Conservation (phyloP, 2,797 vertebrate genomes). For the Manis pentadactyla region DNA sequence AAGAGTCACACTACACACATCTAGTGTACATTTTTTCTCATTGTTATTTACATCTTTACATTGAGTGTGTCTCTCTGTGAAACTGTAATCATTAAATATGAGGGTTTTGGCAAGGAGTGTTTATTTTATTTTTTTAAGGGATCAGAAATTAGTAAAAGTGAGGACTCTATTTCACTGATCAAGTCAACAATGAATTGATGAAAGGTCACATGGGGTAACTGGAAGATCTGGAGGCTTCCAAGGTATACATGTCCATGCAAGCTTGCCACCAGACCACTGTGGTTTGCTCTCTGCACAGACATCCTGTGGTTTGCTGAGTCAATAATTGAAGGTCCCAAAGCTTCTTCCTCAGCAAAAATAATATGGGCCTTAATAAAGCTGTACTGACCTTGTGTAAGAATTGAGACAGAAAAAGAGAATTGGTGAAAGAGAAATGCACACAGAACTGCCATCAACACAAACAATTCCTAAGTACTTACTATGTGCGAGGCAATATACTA, state of each 20-base stretch:
- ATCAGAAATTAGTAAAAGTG: not conserved
- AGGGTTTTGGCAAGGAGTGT: not conserved
- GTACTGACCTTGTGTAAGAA: not conserved
- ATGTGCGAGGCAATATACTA: not conserved
- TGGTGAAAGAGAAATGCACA: not conserved
- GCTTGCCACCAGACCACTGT: slow-evolving; percentile 19
- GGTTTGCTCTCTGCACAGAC: slow-evolving; percentile 48
- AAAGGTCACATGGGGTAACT: slow-evolving; percentile 32
- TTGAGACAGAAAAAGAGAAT: not conserved
- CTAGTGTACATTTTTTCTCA: not conserved
- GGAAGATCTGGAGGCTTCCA: not conserved
- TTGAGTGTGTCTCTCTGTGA: not conserved
- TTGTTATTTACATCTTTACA: not conserved
- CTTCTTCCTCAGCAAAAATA: slow-evolving; percentile 41
- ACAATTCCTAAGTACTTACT: not conserved
- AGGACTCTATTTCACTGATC: not conserved
- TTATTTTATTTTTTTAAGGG: not conserved
- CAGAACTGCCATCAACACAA: not conserved
- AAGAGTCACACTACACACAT: not conserved
- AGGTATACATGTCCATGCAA: not conserved
- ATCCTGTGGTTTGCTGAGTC: slow-evolving; percentile 60
- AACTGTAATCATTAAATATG: not conserved
- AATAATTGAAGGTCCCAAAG: slow-evolving; percentile 51
- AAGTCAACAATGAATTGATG: not conserved
- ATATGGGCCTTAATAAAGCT: slow-evolving; percentile 44